Evolutionary conservation across 2,797 vertebrate species (phyloP).

Genomic region (Chelon auratus): DNA sequence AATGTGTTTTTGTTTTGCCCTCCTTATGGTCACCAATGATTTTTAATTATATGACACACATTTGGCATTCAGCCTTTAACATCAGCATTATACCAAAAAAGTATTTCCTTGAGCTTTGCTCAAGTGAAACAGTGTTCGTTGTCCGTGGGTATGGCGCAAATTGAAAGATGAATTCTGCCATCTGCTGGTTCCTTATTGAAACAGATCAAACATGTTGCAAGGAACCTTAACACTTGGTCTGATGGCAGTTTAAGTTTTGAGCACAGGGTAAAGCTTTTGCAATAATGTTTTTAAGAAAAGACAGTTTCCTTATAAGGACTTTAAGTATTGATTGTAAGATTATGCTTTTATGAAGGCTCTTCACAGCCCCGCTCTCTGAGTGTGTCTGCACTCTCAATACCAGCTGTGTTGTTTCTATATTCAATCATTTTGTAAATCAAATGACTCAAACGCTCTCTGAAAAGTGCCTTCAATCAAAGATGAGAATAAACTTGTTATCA

Average conservation of each 20-base stretch:
- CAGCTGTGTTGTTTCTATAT: too few relatives aligned
- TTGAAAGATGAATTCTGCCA: slow-evolving; percentile 4
- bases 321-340: neutral
- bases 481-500: too few relatives aligned
- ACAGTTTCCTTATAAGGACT: neutral
- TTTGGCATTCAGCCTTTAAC: too few relatives aligned
- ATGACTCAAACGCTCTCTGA: too few relatives aligned
- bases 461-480: too few relatives aligned
- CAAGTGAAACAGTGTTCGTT: neutral
- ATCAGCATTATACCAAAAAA: too few relatives aligned
- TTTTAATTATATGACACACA: too few relatives aligned
- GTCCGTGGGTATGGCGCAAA: neutral
- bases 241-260: neutral
- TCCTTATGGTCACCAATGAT: too few relatives aligned
- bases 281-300: neutral
- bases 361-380: neutral
- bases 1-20: too few relatives aligned
- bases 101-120: too few relatives aligned
- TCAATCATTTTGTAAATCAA: too few relatives aligned
- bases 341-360: neutral
- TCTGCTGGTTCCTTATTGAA: slow-evolving; percentile 6
- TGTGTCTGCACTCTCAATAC: too few relatives aligned
- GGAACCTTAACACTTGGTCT: neutral
- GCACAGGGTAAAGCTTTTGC: neutral
- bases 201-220: neutral